These are phyloP conservation scores for Anoplius nigerrimus DNA, from an alignment of 2,888 invertebrate species.

Conservation along the genomic window DNA sequence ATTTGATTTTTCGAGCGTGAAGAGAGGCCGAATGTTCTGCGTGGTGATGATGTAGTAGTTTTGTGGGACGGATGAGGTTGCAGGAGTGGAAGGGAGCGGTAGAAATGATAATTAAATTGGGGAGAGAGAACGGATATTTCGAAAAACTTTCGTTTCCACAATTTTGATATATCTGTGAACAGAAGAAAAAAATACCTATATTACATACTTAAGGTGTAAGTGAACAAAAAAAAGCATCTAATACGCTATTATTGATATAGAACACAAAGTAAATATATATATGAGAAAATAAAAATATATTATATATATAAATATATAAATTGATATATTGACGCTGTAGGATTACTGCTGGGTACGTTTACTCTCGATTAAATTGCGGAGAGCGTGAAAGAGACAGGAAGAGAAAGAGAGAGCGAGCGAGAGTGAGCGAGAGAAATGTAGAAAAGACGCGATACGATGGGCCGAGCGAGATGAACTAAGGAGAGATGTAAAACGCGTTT, in stretches of 20 bases:
- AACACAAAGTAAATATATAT: constrained; percentile 69
- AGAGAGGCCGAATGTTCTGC: constrained; percentile 25
- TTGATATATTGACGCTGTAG: constrained; percentile 68
- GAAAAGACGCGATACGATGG: constrained; percentile 12
- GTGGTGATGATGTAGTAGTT: constrained; percentile 27
- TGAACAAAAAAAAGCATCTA: constrained; percentile 70
- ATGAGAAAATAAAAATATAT: constrained; percentile 47
- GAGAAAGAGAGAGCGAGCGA: too few species aligned
- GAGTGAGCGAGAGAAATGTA: too few species aligned
- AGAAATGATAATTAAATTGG: constrained; percentile 25
- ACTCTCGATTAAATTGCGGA: constrained; percentile 17
- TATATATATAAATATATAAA: constrained; percentile 50
- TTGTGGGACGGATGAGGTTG: constrained; percentile 2
- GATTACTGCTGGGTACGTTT: constrained; percentile 68
- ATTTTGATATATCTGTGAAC: constrained; percentile 71
- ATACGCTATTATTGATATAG: constrained; percentile 71
- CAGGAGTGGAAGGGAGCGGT: constrained; percentile 11
- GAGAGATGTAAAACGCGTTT: too few species aligned
- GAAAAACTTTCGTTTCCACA: constrained; percentile 69
- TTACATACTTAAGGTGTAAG: constrained; percentile 73
- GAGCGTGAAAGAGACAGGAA: too few species aligned
- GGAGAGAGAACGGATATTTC: constrained; percentile 59
- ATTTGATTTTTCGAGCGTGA: constrained; percentile 55
- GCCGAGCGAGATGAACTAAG: constrained; percentile 2
- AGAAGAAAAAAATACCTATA: constrained; percentile 68